phyloP scores from a whole-genome alignment of 2,888 invertebrate genomes.

The Hedya salicella region DNA sequence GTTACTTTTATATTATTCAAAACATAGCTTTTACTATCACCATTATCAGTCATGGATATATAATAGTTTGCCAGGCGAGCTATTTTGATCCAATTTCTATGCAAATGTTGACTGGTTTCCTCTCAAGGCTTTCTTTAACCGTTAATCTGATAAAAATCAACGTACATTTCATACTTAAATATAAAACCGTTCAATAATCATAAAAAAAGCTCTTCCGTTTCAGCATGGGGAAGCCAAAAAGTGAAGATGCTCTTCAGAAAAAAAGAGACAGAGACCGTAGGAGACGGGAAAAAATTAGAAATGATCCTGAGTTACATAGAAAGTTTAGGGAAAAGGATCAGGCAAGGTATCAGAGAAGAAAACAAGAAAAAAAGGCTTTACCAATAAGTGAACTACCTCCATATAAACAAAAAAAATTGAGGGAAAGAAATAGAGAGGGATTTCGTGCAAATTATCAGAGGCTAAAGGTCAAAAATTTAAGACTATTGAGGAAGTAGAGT shows the following conservation, averaged over 20 bases:
- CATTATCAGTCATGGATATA: too few species aligned
- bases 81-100: too few species aligned
- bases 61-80: too few species aligned
- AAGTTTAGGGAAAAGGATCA: conserved; percentile 7
- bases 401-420: conserved; percentile 3
- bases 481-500: conserved; percentile 9
- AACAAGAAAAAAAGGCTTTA: conserved; percentile 17
- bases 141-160: too few species aligned
- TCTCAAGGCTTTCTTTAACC: too few species aligned
- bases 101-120: too few species aligned
- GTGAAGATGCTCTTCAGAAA: conserved; percentile 2
- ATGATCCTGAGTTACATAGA: conserved; percentile 17
- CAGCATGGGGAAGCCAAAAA: conserved; percentile 2
- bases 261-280: conserved; percentile 17
- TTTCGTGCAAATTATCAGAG: conserved; percentile 19
- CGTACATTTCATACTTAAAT: too few species aligned
- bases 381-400: conserved; percentile 15
- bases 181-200: too few species aligned
- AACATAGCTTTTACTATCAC: too few species aligned
- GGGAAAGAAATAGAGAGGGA: conserved; percentile 25
- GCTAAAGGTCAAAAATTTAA: conserved; percentile 8
- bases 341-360: conserved; percentile 18
- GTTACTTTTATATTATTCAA: too few species aligned
- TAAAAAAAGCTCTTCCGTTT: neutral
- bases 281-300: conserved; percentile 17